phyloP scores from a whole-genome alignment of 1,140 invertebrate species.

The Lysiphlebus fabarum region DNA sequence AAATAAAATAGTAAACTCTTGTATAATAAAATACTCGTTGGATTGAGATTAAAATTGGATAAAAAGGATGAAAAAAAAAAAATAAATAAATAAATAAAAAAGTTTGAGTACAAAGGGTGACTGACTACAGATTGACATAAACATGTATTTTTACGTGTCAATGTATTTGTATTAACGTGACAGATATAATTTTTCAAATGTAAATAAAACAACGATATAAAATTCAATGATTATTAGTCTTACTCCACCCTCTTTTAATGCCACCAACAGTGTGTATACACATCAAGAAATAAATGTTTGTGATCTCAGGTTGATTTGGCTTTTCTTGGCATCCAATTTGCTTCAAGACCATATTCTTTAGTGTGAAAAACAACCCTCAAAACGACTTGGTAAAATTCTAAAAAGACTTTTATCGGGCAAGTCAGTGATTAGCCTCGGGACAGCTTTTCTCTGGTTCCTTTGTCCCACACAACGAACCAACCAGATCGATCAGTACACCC shows the following conservation, averaged over 20 bases:
- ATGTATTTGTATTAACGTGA: background rate
- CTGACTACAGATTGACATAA: no score
- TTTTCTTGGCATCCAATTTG: conserved; percentile 15
- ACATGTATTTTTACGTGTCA: no score
- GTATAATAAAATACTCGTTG: background rate
- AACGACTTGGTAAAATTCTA: conserved; percentile 15
- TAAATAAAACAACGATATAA: conserved; percentile 24
- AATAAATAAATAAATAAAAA: no score
- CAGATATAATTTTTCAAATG: conserved; percentile 16
- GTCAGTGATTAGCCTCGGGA: conserved; percentile 40
- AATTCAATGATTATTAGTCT: conserved; percentile 39
- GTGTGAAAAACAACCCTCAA: no score
- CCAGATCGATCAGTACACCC: conserved; percentile 35
- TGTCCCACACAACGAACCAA: conserved; percentile 26
- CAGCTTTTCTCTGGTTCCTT: conserved; percentile 32
- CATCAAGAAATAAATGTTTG: conserved; percentile 17
- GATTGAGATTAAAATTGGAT: conserved; percentile 38
- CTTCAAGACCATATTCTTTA: conserved; percentile 21
- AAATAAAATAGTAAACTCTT: no score
- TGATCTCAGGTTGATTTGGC: conserved; percentile 21
- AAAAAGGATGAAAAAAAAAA: conserved; percentile 30
- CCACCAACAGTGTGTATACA: background rate
- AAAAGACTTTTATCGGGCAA: conserved; percentile 26
- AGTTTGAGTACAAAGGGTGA: no score
- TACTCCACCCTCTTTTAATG: conserved; percentile 4